Evolutionary conservation across 2,113 vertebrate species (phyloP).

Genomic region (Mesembrinibis cayennensis): DNA sequence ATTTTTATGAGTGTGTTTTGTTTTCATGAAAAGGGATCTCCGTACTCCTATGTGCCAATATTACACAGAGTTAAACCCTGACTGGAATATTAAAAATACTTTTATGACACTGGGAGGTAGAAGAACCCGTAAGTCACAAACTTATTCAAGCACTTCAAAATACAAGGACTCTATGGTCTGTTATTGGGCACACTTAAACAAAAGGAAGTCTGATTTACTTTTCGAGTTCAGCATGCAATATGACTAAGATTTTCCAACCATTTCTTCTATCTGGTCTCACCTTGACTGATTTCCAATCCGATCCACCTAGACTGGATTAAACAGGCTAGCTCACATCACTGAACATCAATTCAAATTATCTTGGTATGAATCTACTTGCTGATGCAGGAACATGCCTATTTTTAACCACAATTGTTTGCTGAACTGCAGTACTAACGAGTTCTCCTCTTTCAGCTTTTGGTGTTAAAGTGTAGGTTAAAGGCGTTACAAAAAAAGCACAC

Average conservation of each 20-base stretch:
- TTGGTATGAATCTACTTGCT: not conserved
- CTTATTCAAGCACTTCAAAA: not conserved
- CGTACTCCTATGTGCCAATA: not conserved
- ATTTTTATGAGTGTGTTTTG: not conserved
- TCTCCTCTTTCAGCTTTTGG: not conserved
- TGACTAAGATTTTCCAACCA: not conserved
- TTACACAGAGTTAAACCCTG: not conserved
- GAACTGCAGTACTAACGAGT: not conserved
- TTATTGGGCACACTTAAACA: not conserved
- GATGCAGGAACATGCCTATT: conserved; percentile 1
- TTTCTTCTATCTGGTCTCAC: not conserved
- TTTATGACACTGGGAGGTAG: not conserved
- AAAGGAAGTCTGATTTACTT: not conserved
- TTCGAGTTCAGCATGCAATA: not conserved
- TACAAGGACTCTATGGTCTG: not conserved
- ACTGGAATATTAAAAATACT: conserved; percentile 36
- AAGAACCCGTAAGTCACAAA: not conserved
- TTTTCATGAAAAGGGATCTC: not conserved
- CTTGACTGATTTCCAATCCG: not conserved
- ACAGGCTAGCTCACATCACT: not conserved
- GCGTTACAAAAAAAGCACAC: not conserved
- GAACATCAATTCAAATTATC: not conserved
- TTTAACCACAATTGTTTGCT: conserved; percentile 12
- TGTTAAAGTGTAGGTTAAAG: not conserved
- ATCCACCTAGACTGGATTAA: not conserved